Conservation (phyloP, 2,888 invertebrate species). For the Chydorus sphaericus region DNA sequence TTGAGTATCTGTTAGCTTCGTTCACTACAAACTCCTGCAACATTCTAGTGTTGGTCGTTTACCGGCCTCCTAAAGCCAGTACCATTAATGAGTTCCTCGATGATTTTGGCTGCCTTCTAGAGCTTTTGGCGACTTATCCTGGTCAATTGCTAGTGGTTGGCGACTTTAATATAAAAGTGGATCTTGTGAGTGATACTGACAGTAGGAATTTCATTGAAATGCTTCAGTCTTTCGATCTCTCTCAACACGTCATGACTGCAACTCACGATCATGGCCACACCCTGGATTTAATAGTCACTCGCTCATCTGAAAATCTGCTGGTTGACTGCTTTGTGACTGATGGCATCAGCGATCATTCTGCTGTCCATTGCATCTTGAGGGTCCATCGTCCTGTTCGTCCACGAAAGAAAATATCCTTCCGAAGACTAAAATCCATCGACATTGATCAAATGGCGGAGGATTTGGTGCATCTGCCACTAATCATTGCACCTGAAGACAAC, state of each 20-base stretch:
- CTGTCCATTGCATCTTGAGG: background rate
- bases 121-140: background rate
- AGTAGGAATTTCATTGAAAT: no score
- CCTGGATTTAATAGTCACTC: background rate
- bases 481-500: background rate
- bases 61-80: background rate
- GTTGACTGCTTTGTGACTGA: background rate
- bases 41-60: background rate
- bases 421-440: background rate
- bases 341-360: background rate
- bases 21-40: background rate
- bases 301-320: background rate
- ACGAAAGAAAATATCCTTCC: background rate
- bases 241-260: background rate
- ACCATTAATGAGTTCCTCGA: background rate
- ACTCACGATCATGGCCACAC: background rate
- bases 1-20: background rate
- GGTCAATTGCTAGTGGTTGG: background rate
- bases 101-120: background rate
- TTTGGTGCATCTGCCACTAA: background rate
- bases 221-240: background rate
- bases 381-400: background rate
- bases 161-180: no score
- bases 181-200: no score
- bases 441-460: background rate